Base-by-base conservation (phyloP, 2,113 vertebrate genomes). In the Cyanistes caeruleus region DNA sequence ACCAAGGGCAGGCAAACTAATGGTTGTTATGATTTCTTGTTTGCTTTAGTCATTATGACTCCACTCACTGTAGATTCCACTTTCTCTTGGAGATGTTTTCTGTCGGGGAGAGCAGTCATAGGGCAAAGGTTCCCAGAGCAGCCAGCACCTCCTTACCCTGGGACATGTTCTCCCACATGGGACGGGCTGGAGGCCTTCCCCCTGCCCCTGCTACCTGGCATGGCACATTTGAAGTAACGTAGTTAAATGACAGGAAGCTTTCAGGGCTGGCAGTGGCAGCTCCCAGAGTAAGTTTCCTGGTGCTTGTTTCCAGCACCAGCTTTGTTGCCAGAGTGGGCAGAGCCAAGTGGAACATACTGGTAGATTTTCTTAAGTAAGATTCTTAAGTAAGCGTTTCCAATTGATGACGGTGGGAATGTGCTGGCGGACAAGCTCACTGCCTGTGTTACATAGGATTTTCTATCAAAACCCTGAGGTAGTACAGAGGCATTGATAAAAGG, bases 21-120 rank as follows among this genome's bases (percentile, higher is more conserved):
- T 92, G 73, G 62, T 88, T 89, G 89, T 80, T 94, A 70, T 4
- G 11, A 48, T 11, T 91, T 80, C 25, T 73, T 24, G 21, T 98
- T 95, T 97, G 91, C 77, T 98, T 94, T 97, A 93, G 41, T 87
- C 83, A 80, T 97, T 97, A 43, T 95, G 70, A 95, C 90, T 97
- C 93, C 94, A 53, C 73, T 97, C 18, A 82, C 16, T 18, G 27
- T 76, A 89, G 80, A 90, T 90, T 49, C 80, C 44, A 28, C 73
- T 76, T 94, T 78, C 76, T 96, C 68, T 84, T 74, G 16, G 12
- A 13, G 24, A 48, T 84, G 56, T 96, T 97, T 97, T 76, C 35
- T 58, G 95, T 52, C 93, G 95, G 85, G 89, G 55, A 92, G 91
- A 95, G 87, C 69, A 91, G 89, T 69, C 16, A 11, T 4, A 77